Base-by-base conservation (phyloP, 2,888 invertebrate species). In the Cyaniris semiargus region DNA sequence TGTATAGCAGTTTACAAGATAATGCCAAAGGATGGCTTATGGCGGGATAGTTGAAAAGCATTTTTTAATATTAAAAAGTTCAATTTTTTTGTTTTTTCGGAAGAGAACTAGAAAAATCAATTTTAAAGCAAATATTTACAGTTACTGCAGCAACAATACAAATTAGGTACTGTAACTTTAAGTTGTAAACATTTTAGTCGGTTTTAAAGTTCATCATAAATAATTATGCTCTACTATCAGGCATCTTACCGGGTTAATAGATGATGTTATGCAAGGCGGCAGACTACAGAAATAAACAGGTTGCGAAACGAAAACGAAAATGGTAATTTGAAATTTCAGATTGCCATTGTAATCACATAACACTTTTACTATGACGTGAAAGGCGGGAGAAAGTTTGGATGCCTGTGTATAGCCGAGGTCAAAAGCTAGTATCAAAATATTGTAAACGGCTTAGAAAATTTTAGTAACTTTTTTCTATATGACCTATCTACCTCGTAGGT, bases 291-390 rank as follows among this genome's bases (percentile, higher is more conserved):
- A 31, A 27, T 66, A 27, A 27, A 66, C 66, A 18, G 15, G 76
- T 71, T 56, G 74, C 76, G 76, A 80, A 80, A 80, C 70, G 80
- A 80, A 80, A 80, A 79, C 76, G 76, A 78, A 77, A 78, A 76
- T 76, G 60, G 78, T 78, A 58, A 74, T 78, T 80, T 78, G 48
- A 79, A 77, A 76, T 79, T 79, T 48, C 34, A 44, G 38, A 72
- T 72, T 44, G 77, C 75, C 80, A 81, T 81, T 81, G 81, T 80
- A 81, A 79, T 80, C 79, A 77, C 76, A 77, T 75, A 81, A 79
- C 80, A 83, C 83, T 82, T 82, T 83, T 82, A 82, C 83, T 80
- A 79, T 82, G 80, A 82, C 81, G 82, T 80, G 82, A 81, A 81
- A 83, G 81, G 79, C 79, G 70, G 79, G 81, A 81, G 83, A 83